Evolutionary conservation across 2,113 vertebrate genomes (phyloP), one percentile per base, ranked within the genome.

Genomic region (Neodon shergylaensis): DNA sequence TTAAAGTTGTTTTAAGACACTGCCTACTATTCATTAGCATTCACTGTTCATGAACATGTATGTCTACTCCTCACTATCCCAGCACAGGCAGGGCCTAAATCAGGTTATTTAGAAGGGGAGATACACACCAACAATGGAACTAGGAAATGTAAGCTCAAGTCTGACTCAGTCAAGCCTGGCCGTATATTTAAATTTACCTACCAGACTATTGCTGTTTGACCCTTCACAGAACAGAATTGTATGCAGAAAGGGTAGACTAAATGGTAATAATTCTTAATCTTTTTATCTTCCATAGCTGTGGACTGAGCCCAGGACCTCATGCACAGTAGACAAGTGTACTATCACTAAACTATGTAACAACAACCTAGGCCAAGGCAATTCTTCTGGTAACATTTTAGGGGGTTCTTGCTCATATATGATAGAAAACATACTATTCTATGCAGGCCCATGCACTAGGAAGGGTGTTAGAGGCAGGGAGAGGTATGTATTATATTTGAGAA

Each of bases 51-150:
- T 33, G 61, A 96, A 78, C 42, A 86, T 90, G 49, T 10, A 86
- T 90, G 42, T 17, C 58, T 79, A 39, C 61, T 92, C 88, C 5
- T 96, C 79, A 86, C 68, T 68, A 92, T 76, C 65, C 72, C 4
- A 93, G 39, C n/a, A 90, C 44, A 85, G 16, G 85, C 33, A 76
- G 33, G 88, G 54, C 9, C 7, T 86, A 12, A 26, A 85, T 73
- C 47, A 66, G 89, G 44, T 66, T 76, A 84, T 76, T 58, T 5
- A 76, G 49, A 39, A 85, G 66, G 31, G 14, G 16, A 89, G 61
- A 91, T 83, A 92, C 78, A 92, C 82, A 94, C 61, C 47, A 95
- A 86, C 26, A 93, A 95, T 76, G 42, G 88, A 88, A 84, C 26
- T 19, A 85, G 44, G 4, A 88, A 93, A 33, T 49, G 26, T 81